Percentiles rank a stretch among this genome's conserved stretches.
phyloP scores from a whole-genome alignment of 2,113 vertebrate genomes.

The Numida meleagris region DNA sequence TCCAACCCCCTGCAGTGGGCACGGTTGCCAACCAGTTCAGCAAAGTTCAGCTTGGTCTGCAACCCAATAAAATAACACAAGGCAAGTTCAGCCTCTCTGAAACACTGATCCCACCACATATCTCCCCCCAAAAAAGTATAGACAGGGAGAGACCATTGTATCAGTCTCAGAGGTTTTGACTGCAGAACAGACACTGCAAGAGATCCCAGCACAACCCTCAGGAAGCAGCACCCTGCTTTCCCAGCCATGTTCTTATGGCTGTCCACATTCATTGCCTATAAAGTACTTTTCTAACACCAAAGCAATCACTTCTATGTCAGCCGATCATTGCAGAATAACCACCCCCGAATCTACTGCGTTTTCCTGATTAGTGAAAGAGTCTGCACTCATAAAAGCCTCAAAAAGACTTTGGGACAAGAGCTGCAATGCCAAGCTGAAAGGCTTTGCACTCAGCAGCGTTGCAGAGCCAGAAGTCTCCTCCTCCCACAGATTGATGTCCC shows the following conservation, averaged over 20 bases:
- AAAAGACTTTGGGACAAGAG: background rate
- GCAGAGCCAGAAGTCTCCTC: background rate
- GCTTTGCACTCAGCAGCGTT: background rate
- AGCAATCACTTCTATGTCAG: background rate
- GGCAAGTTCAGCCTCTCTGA: background rate
- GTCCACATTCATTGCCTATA: background rate
- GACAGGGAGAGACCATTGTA: background rate
- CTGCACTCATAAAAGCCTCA: background rate
- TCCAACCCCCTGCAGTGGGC: too few species aligned
- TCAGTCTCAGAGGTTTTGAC: rapidly evolving
- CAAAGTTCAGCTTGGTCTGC: background rate
- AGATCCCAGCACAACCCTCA: background rate
- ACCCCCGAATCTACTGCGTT: background rate
- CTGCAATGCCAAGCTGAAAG: background rate
- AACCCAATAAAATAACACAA: background rate
- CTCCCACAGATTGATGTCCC: background rate
- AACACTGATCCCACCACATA: background rate
- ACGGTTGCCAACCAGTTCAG: too few species aligned
- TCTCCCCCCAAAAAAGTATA: rapidly evolving
- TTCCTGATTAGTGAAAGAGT: background rate
- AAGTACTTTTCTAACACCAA: background rate
- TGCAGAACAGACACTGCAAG: background rate
- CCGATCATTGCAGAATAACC: background rate
- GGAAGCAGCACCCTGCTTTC: background rate
- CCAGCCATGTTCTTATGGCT: rapidly evolving